Base-by-base conservation (phyloP, 2,888 invertebrate species). In the Psylliodes chrysocephalus region DNA sequence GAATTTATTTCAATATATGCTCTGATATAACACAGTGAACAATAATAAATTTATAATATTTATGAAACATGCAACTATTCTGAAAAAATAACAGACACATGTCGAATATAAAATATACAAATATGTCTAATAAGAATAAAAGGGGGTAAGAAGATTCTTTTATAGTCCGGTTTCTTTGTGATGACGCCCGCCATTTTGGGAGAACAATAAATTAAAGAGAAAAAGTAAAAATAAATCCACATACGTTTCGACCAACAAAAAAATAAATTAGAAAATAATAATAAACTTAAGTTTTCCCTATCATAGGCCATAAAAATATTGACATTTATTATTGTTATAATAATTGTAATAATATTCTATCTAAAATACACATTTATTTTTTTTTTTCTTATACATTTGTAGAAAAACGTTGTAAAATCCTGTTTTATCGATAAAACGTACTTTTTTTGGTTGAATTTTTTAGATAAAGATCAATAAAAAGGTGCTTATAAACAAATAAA, bases 11-110 rank as follows among this genome's bases (percentile, higher is more conserved):
- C 60, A 68, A 73, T 73, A 74, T 71, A 74, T 74, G 73, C 74
- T 74, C 72, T 73, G 72, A 73, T 73, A 72, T 75, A 77, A 77
- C 75, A 78, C 77, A 76, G 75, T 76, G 77, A 78, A 78, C 77
- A 77, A 71, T 77, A 76, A 78, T 76, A 77, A 75, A 74, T 73
- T 75, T 71, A 67, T 73, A 73, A 75, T 73, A 71, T 66, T 71
- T 40, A n/a, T n/a, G 68, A 74, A 74, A 75, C 75, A 75, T 74
- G 74, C 74, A 75, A 72, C 75, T 74, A 73, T 71, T 66, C 72
- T 70, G 67, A 71, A 68, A 65, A 69, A 70, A 70, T 71, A 75
- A 74, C 71, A 74, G 73, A 68, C 70, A 68, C 69, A 71, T 69
- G 68, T 69, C 64, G 54, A 64, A 72, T 72, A 69, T 71, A 74